phyloP scores from a whole-genome alignment of 2,888 invertebrate genomes.

The Cynaeus angustus region DNA sequence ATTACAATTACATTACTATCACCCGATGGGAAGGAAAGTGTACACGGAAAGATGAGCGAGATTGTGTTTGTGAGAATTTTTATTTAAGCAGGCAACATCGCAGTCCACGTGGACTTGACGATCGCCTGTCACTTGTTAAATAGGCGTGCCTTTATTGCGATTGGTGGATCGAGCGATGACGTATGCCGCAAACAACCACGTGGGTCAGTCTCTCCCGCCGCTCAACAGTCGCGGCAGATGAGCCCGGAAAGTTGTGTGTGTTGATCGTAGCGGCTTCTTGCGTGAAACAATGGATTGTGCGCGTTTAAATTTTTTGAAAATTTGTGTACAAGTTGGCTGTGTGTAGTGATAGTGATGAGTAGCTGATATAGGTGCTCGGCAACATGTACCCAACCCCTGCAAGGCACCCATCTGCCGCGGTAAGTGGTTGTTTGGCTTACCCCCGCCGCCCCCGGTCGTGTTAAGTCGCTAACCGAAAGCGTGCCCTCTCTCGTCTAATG shows the following conservation, averaged over 20 bases:
- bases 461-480: constrained; percentile 52
- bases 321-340: constrained; percentile 49
- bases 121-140: constrained; percentile 55
- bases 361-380: constrained; percentile 57
- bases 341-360: constrained; percentile 52
- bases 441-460: constrained; percentile 50
- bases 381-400: constrained; percentile 84
- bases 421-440: constrained; percentile 73
- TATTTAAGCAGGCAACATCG: constrained; percentile 56
- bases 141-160: constrained; percentile 58
- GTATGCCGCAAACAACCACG: constrained; percentile 67
- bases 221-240: constrained; percentile 63
- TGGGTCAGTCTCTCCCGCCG: constrained; percentile 64
- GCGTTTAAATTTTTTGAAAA: constrained; percentile 56
- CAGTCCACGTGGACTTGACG: constrained; percentile 69
- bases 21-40: constrained; percentile 11
- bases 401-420: constrained; percentile 85
- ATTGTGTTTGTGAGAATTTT: constrained; percentile 50
- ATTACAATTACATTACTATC: constrained; percentile 13
- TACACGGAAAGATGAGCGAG: constrained; percentile 34
- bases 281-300: constrained; percentile 65
- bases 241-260: constrained; percentile 60
- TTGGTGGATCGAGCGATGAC: constrained; percentile 62
- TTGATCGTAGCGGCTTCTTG: constrained; percentile 53
- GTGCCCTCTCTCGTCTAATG: constrained; percentile 53